A percentile compares a stretch with the other conserved stretches of the same genome.
Conservation (phyloP, 2,113 vertebrate species). For the Antechinus flavipes region DNA sequence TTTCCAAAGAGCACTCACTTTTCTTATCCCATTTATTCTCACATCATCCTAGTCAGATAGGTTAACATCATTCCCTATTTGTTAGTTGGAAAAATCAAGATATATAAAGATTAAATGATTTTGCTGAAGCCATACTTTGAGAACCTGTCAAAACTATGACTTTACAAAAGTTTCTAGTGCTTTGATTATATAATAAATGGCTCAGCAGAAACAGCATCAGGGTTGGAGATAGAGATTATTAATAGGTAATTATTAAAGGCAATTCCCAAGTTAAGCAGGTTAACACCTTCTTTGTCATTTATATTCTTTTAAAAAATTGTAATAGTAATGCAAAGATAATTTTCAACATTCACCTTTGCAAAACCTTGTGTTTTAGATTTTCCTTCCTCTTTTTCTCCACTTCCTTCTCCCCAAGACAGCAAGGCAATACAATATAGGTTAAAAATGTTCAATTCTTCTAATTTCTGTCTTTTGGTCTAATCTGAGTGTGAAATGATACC, state of each 20-base stretch:
- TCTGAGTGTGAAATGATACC: too few species aligned
- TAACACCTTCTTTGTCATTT: not conserved
- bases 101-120: not conserved
- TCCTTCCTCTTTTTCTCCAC: too few species aligned
- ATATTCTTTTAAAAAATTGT: not conserved
- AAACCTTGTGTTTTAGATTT: too few species aligned
- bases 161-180: not conserved
- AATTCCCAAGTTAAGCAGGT: not conserved
- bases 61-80: not conserved
- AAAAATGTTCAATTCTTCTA: too few species aligned
- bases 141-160: not conserved
- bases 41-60: not conserved
- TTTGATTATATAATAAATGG: not conserved
- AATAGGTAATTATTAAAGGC: not conserved
- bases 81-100: not conserved
- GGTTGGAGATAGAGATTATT: not conserved
- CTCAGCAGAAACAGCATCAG: not conserved
- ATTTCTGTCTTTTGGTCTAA: too few species aligned
- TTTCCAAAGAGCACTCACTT: not conserved
- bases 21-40: not conserved
- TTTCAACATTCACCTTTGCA: too few species aligned
- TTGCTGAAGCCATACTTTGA: not conserved
- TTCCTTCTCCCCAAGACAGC: too few species aligned
- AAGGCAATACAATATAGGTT: too few species aligned
- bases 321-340: too few species aligned